phyloP scores from a whole-genome alignment of 2,113 vertebrate genomes.

The Zingel zingel region DNA sequence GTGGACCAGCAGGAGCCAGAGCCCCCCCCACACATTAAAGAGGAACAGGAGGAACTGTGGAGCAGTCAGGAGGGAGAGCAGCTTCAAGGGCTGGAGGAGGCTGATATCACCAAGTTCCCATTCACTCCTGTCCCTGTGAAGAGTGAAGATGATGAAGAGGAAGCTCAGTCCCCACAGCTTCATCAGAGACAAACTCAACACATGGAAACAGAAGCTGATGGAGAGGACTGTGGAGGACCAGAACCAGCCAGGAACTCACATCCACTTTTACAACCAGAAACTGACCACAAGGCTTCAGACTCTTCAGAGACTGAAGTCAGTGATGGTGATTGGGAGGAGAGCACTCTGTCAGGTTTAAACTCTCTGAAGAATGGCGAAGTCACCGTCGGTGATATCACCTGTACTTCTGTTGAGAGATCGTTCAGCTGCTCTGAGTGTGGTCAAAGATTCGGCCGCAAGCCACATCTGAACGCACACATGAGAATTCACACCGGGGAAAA shows the following conservation, averaged over 20 bases:
- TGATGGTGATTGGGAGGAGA: constrained; percentile 22
- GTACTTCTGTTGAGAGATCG: not conserved
- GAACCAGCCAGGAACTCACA: not conserved
- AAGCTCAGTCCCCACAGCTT: too few species aligned
- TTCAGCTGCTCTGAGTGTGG: constrained; percentile 56
- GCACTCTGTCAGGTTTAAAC: not conserved
- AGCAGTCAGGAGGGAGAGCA: too few species aligned
- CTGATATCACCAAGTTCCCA: too few species aligned
- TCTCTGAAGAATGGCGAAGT: not conserved
- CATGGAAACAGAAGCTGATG: too few species aligned
- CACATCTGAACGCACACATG: constrained; percentile 47
- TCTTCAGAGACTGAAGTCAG: constrained; percentile 45
- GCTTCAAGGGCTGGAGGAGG: too few species aligned
- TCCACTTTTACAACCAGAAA: not conserved
- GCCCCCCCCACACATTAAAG: too few species aligned
- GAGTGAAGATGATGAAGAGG: too few species aligned
- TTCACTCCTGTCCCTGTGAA: too few species aligned
- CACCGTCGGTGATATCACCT: not conserved
- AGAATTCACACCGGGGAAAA: constrained; percentile 1
- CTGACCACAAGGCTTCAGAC: not conserved
- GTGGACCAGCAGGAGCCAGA: too few species aligned
- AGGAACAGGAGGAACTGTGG: too few species aligned
- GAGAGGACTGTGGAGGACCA: too few species aligned
- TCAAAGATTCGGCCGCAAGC: constrained; percentile 24
- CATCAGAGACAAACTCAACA: too few species aligned